Evolutionary conservation across 2,113 vertebrate species (phyloP).

Genomic region (Empidonax traillii): DNA sequence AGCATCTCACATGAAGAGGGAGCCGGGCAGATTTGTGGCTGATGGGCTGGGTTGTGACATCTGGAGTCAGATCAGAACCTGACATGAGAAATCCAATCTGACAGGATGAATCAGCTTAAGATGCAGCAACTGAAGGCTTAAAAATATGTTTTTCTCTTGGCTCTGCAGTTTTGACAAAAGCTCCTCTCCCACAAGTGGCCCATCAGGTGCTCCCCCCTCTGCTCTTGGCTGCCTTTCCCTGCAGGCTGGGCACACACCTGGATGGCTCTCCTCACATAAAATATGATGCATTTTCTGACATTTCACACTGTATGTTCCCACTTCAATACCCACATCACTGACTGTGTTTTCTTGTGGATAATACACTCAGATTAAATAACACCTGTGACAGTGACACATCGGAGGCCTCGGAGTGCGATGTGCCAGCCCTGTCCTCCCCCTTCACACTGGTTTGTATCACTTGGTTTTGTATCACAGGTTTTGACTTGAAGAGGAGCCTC

Average conservation of each 20-base stretch:
- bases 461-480: background rate
- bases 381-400: background rate
- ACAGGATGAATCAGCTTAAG: background rate
- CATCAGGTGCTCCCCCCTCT: background rate
- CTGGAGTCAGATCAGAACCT: background rate
- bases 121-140: background rate
- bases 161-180: background rate
- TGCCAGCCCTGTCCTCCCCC: background rate
- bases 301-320: background rate
- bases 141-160: background rate
- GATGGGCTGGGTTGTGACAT: background rate
- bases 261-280: background rate
- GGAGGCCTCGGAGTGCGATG: accelerated
- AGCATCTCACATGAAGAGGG: background rate
- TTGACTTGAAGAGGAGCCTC: accelerated
- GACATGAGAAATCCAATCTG: background rate
- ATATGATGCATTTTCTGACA: background rate
- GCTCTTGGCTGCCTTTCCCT: background rate
- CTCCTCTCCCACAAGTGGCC: background rate
- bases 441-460: accelerated
- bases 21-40: background rate
- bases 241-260: background rate
- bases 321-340: background rate
- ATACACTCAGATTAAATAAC: accelerated
- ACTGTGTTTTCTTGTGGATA: background rate